phyloP scores from a whole-genome alignment of 2,797 vertebrate genomes.

The Poeciliopsis infans region DNA sequence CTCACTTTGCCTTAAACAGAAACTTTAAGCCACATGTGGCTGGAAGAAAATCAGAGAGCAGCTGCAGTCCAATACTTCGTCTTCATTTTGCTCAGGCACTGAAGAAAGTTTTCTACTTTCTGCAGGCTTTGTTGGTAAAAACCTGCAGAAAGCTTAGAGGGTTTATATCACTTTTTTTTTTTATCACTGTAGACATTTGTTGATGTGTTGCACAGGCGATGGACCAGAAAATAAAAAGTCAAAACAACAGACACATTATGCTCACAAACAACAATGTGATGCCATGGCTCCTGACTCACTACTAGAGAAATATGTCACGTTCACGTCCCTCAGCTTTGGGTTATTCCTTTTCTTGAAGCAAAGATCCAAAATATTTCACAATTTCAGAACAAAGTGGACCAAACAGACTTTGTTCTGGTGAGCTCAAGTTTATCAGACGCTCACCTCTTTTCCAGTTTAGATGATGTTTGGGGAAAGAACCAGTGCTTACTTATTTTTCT shows the following conservation, averaged over 20 bases:
- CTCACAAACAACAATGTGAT: background rate
- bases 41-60: no score
- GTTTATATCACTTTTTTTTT: background rate
- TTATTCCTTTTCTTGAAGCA: no score
- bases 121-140: no score
- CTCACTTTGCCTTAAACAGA: no score
- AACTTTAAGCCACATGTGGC: no score
- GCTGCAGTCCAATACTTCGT: background rate
- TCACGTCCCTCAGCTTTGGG: no score
- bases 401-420: background rate
- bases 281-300: background rate
- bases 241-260: background rate
- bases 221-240: background rate
- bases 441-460: background rate
- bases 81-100: background rate
- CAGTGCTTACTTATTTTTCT: background rate
- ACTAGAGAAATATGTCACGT: background rate
- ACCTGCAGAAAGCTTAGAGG: no score
- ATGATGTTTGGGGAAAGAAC: background rate
- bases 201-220: background rate
- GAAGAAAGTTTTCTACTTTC: background rate
- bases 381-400: no score
- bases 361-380: no score
- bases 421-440: background rate
- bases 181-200: background rate